Base-by-base conservation (phyloP, 2,797 vertebrate genomes). In the Nyctalus aviator region DNA sequence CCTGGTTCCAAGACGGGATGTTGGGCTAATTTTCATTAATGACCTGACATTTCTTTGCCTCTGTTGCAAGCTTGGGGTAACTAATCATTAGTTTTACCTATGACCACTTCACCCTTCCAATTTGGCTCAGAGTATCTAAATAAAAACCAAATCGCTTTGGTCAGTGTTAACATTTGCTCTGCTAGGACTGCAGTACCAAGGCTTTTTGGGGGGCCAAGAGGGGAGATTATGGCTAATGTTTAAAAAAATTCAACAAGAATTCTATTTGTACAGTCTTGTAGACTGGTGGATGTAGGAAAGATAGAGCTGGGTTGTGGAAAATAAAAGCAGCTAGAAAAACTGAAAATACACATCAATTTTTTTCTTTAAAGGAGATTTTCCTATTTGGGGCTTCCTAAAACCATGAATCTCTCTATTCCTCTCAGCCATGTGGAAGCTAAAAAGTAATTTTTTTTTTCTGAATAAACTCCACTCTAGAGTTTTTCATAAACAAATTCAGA, bases 401-500 rank as follows among this genome's bases (percentile, higher is more conserved):
- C n/a, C 10, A 57, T 85, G 30, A 62, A 66, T 57, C n/a, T 35
- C n/a, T 35, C 32, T 78, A 46, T n/a, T 88, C 30, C 48, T 94
- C 73, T 79, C 64, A 86, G 69, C 37, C 18, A 95, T 68, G 57
- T 76, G 1, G 35, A 50, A 68, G 7, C 48, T 75, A 73, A 72
- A 66, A 92, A 86, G 68, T 41, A 18, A 76, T 79, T 41, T 82
- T 23, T 30, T 94, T 88, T 76, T 73, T 17, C 46, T 86, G 64
- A 95, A 50, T 66, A 89, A 84, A 66, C 18, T 66, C 35, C 27
- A 94, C 23, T 73, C 25, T 69, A 41, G n/a, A 82, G 46, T 68
- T 57, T 91, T 95, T 88, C 46, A 93, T 83, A 78, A 73, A 44
- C 35, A 90, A 85, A 71, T 48, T 91, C 73, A 81, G 37, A 68